phyloP scores from a whole-genome alignment of 1,140 invertebrate genomes.

The Oreohelix idahoensis region DNA sequence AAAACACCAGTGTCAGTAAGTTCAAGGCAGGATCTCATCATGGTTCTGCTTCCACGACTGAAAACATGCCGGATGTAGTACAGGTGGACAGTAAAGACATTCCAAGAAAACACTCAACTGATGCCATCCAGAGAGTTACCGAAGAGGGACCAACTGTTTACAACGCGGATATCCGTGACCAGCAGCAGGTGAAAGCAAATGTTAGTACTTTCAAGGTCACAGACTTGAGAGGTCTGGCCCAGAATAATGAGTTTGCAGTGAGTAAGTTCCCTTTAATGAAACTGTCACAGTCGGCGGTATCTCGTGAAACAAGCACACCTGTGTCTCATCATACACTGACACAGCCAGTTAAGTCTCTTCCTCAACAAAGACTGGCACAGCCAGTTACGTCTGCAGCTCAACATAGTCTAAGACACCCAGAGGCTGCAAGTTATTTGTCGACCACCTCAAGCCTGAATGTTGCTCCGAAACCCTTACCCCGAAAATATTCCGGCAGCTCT shows the following conservation, averaged over 20 bases:
- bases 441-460: not conserved
- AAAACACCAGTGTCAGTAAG: not conserved
- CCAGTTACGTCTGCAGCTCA: no score
- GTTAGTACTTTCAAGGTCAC: conserved; percentile 54
- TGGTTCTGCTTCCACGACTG: not conserved
- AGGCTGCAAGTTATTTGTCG: not conserved
- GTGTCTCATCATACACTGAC: not conserved
- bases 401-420: not conserved
- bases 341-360: not conserved
- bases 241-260: conserved; percentile 64
- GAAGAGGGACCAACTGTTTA: conserved; percentile 34
- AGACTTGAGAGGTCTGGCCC: conserved; percentile 60
- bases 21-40: not conserved
- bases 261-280: conserved; percentile 53
- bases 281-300: not conserved
- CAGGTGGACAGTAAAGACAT: not conserved
- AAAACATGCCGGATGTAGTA: conserved; percentile 32
- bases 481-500: not conserved
- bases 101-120: not conserved
- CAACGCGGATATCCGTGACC: not conserved
- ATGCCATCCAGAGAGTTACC: not conserved
- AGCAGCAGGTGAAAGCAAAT: not conserved
- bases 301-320: not conserved
- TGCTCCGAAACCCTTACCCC: not conserved
- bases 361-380: no score